These are phyloP conservation scores for Aphidius gifuensis DNA, from an alignment of 1,140 invertebrate species.

Conservation along the genomic window DNA sequence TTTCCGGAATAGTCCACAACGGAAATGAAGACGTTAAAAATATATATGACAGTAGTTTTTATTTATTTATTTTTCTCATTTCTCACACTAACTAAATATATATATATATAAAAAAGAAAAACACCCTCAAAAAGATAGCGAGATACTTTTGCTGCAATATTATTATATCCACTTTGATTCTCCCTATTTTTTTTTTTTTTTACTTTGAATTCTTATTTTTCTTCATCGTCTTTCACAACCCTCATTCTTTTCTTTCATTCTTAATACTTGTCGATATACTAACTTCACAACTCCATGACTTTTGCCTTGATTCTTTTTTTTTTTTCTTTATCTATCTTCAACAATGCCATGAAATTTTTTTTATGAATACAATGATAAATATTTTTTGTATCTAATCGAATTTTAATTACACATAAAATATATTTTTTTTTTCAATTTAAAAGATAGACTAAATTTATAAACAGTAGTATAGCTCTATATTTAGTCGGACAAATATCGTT, in stretches of 20 bases:
- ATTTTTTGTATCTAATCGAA: constrained; percentile 37
- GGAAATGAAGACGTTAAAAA: constrained; percentile 55
- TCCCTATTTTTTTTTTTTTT: not conserved
- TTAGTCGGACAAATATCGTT: too few species aligned
- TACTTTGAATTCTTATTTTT: not conserved
- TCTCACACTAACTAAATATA: too few species aligned
- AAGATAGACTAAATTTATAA: too few species aligned
- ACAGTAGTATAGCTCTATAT: too few species aligned
- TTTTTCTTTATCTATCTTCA: not conserved
- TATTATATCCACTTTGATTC: constrained; percentile 31
- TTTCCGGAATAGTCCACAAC: constrained; percentile 50
- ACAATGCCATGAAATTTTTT: constrained; percentile 10
- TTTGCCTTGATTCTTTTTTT: not conserved
- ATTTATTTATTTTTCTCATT: too few species aligned
- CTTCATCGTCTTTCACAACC: not conserved
- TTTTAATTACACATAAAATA: constrained; percentile 39
- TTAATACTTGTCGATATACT: constrained; percentile 11
- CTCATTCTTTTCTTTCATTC: constrained; percentile 4
- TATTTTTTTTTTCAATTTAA: too few species aligned
- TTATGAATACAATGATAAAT: constrained; percentile 20
- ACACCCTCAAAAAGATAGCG: constrained; percentile 26
- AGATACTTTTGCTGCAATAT: not conserved
- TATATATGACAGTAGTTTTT: constrained; percentile 28
- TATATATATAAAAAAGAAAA: too few species aligned
- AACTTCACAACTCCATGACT: not conserved